Conservation (phyloP, 2,888 invertebrate species). For the Strigamia crassipes region DNA sequence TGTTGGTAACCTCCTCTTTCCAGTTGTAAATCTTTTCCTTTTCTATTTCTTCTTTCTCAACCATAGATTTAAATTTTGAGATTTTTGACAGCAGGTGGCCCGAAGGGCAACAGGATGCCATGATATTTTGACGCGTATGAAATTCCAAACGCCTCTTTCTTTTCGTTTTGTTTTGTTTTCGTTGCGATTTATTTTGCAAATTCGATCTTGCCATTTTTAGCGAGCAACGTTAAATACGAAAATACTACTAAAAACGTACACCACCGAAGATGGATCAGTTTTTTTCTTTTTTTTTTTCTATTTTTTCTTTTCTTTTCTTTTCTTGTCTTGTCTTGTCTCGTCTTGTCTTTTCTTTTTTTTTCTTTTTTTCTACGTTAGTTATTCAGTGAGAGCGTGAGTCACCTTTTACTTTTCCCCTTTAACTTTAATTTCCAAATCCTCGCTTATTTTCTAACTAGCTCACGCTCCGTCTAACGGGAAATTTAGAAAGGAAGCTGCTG, state of each 20-base stretch:
- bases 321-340: not conserved
- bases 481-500: constrained; percentile 17
- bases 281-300: too few species aligned
- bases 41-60: not conserved
- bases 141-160: not conserved
- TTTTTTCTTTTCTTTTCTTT: not conserved
- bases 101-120: constrained; percentile 29
- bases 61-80: constrained; percentile 13
- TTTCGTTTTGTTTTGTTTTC: not conserved
- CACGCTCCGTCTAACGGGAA: constrained; percentile 26
- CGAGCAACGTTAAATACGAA: too few species aligned
- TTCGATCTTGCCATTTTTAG: too few species aligned
- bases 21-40: not conserved
- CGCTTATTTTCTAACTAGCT: constrained; percentile 24
- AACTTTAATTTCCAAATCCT: not conserved
- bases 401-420: not conserved
- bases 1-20: not conserved
- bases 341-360: too few species aligned
- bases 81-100: constrained; percentile 30
- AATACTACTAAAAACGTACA: too few species aligned
- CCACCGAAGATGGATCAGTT: too few species aligned
- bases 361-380: not conserved
- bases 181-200: too few species aligned
- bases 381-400: too few species aligned
- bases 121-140: constrained; percentile 23